Evolutionary conservation across 2,888 invertebrate species (phyloP).

Genomic region (Scaptomyza parva): DNA sequence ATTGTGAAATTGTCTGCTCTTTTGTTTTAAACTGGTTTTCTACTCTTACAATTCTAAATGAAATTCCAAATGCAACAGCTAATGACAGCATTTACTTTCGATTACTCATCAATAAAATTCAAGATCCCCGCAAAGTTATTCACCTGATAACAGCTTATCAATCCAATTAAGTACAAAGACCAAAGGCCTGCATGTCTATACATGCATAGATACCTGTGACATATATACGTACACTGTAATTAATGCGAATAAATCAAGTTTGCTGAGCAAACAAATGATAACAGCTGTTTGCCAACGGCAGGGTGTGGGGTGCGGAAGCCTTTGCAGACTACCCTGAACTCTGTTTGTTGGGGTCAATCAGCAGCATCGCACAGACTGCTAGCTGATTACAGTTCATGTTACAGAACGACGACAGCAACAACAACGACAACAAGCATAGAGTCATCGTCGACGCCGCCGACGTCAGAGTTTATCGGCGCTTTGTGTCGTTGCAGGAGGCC

Average conservation of each 20-base stretch:
- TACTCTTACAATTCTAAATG: slow-evolving; percentile 29
- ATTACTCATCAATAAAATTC: slow-evolving; percentile 59
- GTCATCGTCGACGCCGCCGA: slow-evolving; percentile 15
- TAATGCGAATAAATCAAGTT: slow-evolving; percentile 44
- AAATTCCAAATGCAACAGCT: slow-evolving; percentile 36
- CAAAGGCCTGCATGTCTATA: slow-evolving; percentile 2
- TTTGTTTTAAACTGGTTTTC: slow-evolving; percentile 4
- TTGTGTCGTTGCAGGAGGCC: slow-evolving; percentile 55
- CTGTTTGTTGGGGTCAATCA: slow-evolving; percentile 35
- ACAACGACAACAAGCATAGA: slow-evolving; percentile 9
- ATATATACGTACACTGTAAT: slow-evolving; percentile 36
- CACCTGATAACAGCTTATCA: slow-evolving; percentile 60
- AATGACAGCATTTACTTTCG: slow-evolving; percentile 22
- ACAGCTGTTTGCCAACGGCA: slow-evolving; percentile 4
- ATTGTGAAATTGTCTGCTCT: neutral
- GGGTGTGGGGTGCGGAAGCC: neutral
- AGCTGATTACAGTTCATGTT: slow-evolving; percentile 59
- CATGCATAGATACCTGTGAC: slow-evolving; percentile 18
- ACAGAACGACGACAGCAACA: slow-evolving; percentile 14
- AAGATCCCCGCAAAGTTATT: slow-evolving; percentile 25
- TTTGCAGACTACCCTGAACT: slow-evolving; percentile 47
- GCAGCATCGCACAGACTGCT: slow-evolving; percentile 33
- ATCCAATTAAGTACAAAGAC: slow-evolving; percentile 39
- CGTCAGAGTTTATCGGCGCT: slow-evolving; percentile 57
- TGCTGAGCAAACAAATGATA: slow-evolving; percentile 27